Conservation (phyloP, 2,113 vertebrate genomes). For the Eira barbara region DNA sequence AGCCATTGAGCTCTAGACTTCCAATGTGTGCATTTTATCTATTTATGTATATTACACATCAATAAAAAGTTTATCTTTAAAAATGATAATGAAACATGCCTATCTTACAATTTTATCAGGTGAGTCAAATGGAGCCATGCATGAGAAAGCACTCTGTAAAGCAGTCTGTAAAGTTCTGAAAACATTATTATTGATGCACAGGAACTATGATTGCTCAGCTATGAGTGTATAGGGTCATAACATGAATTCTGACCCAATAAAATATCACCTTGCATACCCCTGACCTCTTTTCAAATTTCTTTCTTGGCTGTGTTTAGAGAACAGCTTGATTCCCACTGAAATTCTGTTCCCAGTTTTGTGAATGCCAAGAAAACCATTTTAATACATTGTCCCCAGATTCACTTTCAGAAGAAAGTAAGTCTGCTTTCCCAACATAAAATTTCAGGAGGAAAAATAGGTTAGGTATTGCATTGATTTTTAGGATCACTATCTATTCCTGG, state of each 20-base stretch:
- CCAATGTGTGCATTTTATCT: not conserved
- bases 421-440: not conserved
- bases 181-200: not conserved
- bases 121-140: not conserved
- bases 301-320: slow-evolving; percentile 43
- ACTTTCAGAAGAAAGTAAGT: slow-evolving; percentile 21
- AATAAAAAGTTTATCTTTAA: not conserved
- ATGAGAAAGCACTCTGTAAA: not conserved
- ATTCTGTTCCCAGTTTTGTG: not conserved
- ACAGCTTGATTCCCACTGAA: slow-evolving; percentile 39
- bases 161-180: not conserved
- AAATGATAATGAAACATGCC: not conserved
- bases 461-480: not conserved
- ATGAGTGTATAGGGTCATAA: not conserved
- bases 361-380: slow-evolving; percentile 46
- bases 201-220: not conserved
- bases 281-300: slow-evolving; percentile 54
- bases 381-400: not conserved
- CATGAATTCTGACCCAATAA: slow-evolving; percentile 47
- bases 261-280: slow-evolving; percentile 41
- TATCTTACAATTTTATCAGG: not conserved
- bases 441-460: not conserved
- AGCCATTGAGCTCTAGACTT: not conserved
- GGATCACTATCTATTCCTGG: not conserved
- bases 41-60: not conserved